phyloP scores from a whole-genome alignment of 2,888 invertebrate genomes.

The Piscicola geometra region DNA sequence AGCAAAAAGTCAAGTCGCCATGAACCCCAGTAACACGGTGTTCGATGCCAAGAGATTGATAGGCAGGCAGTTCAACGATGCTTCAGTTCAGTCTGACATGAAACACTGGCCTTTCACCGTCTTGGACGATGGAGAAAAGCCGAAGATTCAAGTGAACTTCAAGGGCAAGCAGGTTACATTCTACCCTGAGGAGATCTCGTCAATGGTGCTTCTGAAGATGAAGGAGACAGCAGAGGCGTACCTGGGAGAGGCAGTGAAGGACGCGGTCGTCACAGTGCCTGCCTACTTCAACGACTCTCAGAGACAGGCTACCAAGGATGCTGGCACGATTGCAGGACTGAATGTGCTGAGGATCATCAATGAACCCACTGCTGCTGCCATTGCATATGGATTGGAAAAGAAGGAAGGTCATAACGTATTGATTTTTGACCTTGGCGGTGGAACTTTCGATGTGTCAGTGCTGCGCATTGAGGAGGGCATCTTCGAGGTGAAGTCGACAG shows the following conservation, averaged over 20 bases:
- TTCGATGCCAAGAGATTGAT: constrained; percentile 66
- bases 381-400: constrained; percentile 4
- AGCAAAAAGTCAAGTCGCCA: constrained; percentile 59
- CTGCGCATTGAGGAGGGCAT: background rate
- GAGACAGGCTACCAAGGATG: constrained; percentile 11
- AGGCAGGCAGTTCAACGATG: constrained; percentile 73
- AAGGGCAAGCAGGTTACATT: background rate
- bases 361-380: constrained; percentile 9
- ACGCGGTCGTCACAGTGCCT: background rate
- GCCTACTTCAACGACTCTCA: constrained; percentile 3
- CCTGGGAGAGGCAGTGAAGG: background rate
- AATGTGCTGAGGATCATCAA: constrained; percentile 1
- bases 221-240: constrained; percentile 10
- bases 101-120: constrained; percentile 76
- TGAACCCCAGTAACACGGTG: constrained; percentile 75
- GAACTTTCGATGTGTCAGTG: constrained; percentile 6
- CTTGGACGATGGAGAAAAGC: constrained; percentile 49
- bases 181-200: constrained; percentile 4
- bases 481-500: constrained; percentile 3
- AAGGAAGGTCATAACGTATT: background rate
- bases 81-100: constrained; percentile 72
- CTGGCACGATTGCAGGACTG: background rate
- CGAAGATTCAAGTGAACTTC: constrained; percentile 47
- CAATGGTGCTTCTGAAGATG: constrained; percentile 1
- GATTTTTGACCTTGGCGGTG: constrained; percentile 8